Evolutionary conservation across 1,140 invertebrate genomes (phyloP), one percentile per base, ranked within the genome.

Genomic region (Drosophila equinoxialis): DNA sequence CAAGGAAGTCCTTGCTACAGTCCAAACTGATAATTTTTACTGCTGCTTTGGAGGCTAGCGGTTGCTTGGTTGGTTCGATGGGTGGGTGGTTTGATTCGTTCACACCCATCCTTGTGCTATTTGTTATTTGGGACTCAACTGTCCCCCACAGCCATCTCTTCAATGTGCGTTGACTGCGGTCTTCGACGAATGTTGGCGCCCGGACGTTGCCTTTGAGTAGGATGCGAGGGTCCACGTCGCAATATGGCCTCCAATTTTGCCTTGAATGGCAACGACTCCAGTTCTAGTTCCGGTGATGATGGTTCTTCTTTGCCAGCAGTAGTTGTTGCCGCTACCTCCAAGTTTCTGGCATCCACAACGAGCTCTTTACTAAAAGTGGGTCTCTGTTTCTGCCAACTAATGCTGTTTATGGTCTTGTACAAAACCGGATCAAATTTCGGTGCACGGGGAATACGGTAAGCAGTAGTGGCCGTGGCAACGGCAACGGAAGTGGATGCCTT

Each of bases 351-450:
- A 68, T 86, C 82, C 41, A 77, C 79, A 17, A 82, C 74, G 33
- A 71, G 83, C 30, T 75, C 66, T 59, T 82, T 77, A 23, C 65
- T 79, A 68, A 91, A 77, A 79, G 80, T 90, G 58, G 90, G 90
- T 75, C 90, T 82, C 72, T 91, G 83, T 78, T 90, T 91, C 65
- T 72, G 74, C 61, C 73, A 83, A 77, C 81, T 81, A 74, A 89
- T 75, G 73, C 78, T 90, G 72, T 89, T 91, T 64, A 91, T 87
- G 69, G 91, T 92, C 81, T 90, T 92, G 70, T 92, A 92, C 48
- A 92, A 65, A 55, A 90, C 68, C 61, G 91, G 90, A 90, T 92
- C 91, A 72, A 92, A 92, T 89, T 92, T 92, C 41, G 91, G 91
- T 30, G 91, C 76, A 64, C 77, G 86, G 41, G 91, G 91, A 72